Conservation (phyloP, 2,888 invertebrate genomes). For the Timema podura region DNA sequence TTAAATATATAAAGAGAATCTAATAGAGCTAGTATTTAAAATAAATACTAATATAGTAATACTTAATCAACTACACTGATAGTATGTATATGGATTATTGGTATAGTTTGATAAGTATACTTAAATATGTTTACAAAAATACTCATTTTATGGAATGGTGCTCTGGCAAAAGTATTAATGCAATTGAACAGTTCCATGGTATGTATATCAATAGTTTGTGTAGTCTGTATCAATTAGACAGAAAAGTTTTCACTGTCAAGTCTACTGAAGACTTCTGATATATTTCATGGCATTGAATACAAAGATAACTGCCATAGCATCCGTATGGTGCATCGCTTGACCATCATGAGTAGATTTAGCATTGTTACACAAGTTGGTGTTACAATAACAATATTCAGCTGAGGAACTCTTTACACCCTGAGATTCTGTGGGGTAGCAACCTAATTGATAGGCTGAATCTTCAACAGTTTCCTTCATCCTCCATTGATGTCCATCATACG, state of each 20-base stretch:
- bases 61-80: too few relatives aligned
- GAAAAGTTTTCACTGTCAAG: not conserved
- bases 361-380: slow-evolving; percentile 67
- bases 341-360: slow-evolving; percentile 41
- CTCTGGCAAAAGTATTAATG: too few relatives aligned
- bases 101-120: too few relatives aligned
- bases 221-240: too few relatives aligned
- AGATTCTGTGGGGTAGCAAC: slow-evolving; percentile 60
- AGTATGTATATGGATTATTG: too few relatives aligned
- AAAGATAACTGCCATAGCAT: slow-evolving; percentile 59
- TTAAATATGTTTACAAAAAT: too few relatives aligned
- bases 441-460: slow-evolving; percentile 64
- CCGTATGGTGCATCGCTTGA: slow-evolving; percentile 46
- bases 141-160: too few relatives aligned
- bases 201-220: too few relatives aligned
- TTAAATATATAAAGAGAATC: too few relatives aligned
- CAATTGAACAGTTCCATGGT: too few relatives aligned
- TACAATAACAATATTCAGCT: slow-evolving; percentile 72
- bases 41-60: too few relatives aligned
- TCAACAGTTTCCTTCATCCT: slow-evolving; percentile 59
- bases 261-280: slow-evolving; percentile 46
- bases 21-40: too few relatives aligned
- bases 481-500: slow-evolving; percentile 62
- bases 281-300: slow-evolving; percentile 60
- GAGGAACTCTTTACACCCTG: slow-evolving; percentile 43